Evolutionary conservation across 2,113 vertebrate species (phyloP).

Genomic region (Gnathonemus longibarbis): DNA sequence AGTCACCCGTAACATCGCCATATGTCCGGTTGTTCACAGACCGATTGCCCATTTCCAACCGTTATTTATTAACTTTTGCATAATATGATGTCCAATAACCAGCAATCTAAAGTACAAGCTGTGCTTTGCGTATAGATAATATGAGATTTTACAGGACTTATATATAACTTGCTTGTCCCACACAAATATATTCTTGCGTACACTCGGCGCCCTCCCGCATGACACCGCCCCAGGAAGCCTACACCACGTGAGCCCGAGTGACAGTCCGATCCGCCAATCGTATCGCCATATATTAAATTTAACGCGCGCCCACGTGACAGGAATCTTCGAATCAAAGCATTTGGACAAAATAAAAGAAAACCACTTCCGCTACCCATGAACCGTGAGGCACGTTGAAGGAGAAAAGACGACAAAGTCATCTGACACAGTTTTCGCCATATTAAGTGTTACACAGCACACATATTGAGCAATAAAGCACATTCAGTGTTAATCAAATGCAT

Average conservation of each 20-base stretch:
- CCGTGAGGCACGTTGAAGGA: background rate
- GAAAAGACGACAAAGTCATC: slow-evolving; percentile 45
- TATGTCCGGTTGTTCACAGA: background rate
- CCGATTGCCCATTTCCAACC: background rate
- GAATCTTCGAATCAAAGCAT: background rate
- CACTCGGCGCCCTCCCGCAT: background rate
- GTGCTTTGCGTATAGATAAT: background rate
- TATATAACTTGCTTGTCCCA: background rate
- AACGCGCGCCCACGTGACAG: background rate
- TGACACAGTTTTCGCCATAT: slow-evolving; percentile 46
- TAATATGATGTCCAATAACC: background rate
- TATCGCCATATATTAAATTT: background rate
- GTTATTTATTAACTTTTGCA: background rate
- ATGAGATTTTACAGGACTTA: background rate
- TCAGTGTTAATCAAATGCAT: slow-evolving; percentile 43
- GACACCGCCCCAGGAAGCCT: background rate
- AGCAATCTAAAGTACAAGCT: background rate
- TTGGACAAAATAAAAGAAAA: background rate
- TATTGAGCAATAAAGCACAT: slow-evolving; percentile 31
- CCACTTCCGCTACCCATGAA: background rate
- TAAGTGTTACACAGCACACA: slow-evolving; percentile 34
- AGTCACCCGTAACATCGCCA: background rate
- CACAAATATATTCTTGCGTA: background rate
- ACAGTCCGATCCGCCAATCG: background rate
- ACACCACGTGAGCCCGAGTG: background rate